Evolutionary conservation across 2,797 vertebrate species (phyloP).

Genomic region (Craterocephalus amniculus): DNA sequence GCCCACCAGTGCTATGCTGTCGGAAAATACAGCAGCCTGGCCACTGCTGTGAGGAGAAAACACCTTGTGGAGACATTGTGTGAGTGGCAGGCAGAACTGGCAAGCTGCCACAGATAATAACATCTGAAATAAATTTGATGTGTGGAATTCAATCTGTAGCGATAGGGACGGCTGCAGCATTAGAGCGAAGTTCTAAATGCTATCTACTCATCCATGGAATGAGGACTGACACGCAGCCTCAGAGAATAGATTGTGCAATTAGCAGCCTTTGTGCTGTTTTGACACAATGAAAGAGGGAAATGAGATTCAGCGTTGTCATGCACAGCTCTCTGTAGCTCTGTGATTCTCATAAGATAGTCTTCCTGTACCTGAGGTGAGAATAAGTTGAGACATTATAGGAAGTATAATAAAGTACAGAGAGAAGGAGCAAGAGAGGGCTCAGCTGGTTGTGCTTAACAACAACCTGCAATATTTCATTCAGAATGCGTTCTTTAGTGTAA

Average conservation of each 20-base stretch:
- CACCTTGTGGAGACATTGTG: slow-evolving; percentile 73
- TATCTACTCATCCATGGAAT: slow-evolving; percentile 83
- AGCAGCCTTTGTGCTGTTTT: slow-evolving; percentile 80
- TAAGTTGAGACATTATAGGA: slow-evolving; percentile 38
- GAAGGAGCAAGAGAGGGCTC: slow-evolving; percentile 22
- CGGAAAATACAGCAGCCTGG: slow-evolving; percentile 59
- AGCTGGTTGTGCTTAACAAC: slow-evolving; percentile 50
- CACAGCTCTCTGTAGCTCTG: slow-evolving; percentile 43
- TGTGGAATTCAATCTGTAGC: slow-evolving; percentile 83
- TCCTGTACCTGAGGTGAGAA: slow-evolving; percentile 63
- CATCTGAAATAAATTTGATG: slow-evolving; percentile 84
- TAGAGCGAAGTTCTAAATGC: slow-evolving; percentile 81
- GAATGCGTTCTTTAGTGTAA: slow-evolving; percentile 29
- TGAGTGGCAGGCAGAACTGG: slow-evolving; percentile 82
- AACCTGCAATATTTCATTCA: slow-evolving; percentile 31
- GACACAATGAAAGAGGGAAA: slow-evolving; percentile 79
- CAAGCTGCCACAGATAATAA: slow-evolving; percentile 82
- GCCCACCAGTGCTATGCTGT: slow-evolving; percentile 42
- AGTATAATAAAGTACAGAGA: slow-evolving; percentile 28
- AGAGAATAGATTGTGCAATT: slow-evolving; percentile 82
- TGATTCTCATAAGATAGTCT: slow-evolving; percentile 63
- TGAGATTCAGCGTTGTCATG: slow-evolving; percentile 77
- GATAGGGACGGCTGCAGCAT: slow-evolving; percentile 77
- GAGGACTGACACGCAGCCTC: slow-evolving; percentile 82
- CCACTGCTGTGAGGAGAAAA: slow-evolving; percentile 60